Evolutionary conservation across 2,888 invertebrate genomes (phyloP).

Genomic region (Blastobasis lacticolella): DNA sequence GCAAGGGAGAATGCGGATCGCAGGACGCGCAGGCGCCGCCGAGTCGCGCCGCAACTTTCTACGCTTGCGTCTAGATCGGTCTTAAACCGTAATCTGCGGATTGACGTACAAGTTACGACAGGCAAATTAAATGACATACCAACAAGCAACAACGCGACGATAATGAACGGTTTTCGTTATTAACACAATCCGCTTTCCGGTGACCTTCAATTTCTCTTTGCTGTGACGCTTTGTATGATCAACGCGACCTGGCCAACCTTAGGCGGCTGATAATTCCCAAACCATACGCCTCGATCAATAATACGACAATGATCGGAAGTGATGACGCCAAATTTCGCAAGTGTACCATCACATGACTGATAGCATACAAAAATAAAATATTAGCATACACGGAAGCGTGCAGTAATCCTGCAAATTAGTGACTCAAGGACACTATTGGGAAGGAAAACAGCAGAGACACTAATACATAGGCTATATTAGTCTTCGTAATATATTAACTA

Average conservation of each 20-base stretch:
- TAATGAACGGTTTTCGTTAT: slow-evolving; percentile 36
- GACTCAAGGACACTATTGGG: not conserved
- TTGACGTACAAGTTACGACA: slow-evolving; percentile 69
- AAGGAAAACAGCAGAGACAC: not conserved
- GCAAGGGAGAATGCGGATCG: slow-evolving; percentile 65
- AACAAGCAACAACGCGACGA: slow-evolving; percentile 29
- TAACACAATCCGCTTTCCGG: not conserved
- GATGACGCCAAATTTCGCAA: too few relatives aligned
- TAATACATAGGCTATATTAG: not conserved
- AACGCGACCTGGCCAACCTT: too few relatives aligned
- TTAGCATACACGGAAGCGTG: too few relatives aligned
- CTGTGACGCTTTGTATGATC: too few relatives aligned
- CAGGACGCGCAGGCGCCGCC: slow-evolving; percentile 68
- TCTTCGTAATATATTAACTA: not conserved
- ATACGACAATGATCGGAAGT: too few relatives aligned
- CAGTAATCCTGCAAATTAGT: not conserved
- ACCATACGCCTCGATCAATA: too few relatives aligned
- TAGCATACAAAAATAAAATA: too few relatives aligned
- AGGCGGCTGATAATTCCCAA: too few relatives aligned
- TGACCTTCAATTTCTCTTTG: not conserved
- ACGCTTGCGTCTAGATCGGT: slow-evolving; percentile 68
- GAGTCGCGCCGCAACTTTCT: slow-evolving; percentile 73
- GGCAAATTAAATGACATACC: slow-evolving; percentile 60
- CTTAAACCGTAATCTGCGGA: slow-evolving; percentile 70
- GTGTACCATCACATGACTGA: too few relatives aligned